Percentiles rank a stretch among this genome's conserved stretches.
phyloP scores from a whole-genome alignment of 23 tunicate species.

The Halocynthia roretzi region DNA sequence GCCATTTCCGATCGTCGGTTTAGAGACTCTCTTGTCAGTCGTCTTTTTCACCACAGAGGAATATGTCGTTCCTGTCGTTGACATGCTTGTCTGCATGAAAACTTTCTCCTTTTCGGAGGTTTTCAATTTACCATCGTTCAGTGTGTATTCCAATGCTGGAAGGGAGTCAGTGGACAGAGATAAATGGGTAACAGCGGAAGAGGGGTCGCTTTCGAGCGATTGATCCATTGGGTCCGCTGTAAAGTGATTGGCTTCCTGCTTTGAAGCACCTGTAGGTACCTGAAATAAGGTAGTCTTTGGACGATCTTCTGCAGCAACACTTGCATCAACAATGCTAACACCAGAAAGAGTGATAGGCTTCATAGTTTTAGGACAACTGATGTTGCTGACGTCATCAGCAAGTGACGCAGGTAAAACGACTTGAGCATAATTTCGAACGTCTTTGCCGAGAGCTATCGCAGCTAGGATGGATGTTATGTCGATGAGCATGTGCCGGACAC shows the following conservation, averaged over 20 bases:
- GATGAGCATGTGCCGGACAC: slow-evolving; percentile 45
- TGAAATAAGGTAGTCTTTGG: not conserved
- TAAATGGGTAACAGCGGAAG: slow-evolving; percentile 65
- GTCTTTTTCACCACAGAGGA: too few relatives aligned
- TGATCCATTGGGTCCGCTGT: not conserved
- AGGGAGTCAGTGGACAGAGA: slow-evolving; percentile 55
- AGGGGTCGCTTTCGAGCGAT: slow-evolving; percentile 79
- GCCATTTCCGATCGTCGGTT: not conserved
- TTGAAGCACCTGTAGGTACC: not conserved
- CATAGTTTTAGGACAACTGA: not conserved
- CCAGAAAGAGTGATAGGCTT: not conserved
- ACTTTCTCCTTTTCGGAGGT: too few relatives aligned
- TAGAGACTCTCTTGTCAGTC: too few relatives aligned
- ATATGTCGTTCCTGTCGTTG: too few relatives aligned
- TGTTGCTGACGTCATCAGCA: not conserved
- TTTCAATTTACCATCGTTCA: too few relatives aligned
- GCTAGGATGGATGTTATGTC: slow-evolving; percentile 68
- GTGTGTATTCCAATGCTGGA: slow-evolving; percentile 4
- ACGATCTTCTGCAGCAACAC: too few relatives aligned
- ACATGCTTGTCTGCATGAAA: too few relatives aligned
- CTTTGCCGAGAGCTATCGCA: slow-evolving; percentile 66
- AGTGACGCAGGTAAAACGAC: not conserved
- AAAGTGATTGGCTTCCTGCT: not conserved
- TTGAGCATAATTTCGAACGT: slow-evolving; percentile 45
- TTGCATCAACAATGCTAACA: not conserved